Evolutionary conservation across 2,797 vertebrate genomes (phyloP), one percentile per base, ranked within the genome.

Genomic region (Dicrostonyx torquatus): DNA sequence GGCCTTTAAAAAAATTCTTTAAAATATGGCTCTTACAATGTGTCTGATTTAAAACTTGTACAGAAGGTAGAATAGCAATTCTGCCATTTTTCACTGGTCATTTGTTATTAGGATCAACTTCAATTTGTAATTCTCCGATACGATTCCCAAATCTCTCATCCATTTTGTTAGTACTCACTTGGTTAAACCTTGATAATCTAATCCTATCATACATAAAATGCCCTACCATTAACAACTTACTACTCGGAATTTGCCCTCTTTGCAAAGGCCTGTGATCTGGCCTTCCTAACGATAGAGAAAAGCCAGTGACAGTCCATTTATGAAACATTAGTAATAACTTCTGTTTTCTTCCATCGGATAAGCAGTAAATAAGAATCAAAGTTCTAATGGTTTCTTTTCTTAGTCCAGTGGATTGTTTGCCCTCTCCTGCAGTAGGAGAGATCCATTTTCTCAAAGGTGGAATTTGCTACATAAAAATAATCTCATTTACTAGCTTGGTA

Each of bases 81-180:
- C 34, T 90, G 37, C n/a, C 62, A 83, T 89, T 84, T 94, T 90
- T 84, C 77, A 22, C 43, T 95, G 66, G 73, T 90, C 2, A 2
- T 8, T 29, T 85, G 68, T 91, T 92, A 87, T 89, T 90, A 93
- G 11, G 31, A 43, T 91, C 85, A 90, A 88, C 73, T 95, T 90
- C 77, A 92, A 83, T 82, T 94, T 45, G 40, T 92, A 66, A 86
- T 86, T 90, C 87, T 50, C 78, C 58, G 92, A 55, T 26, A 82
- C 37, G 66, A 86, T 94, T 90, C 86, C 70, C 50, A 94, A 95
- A 87, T 29, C 22, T 66, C 86, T 79, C 50, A 26, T 78, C 70
- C 50, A 31, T 94, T 83, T 93, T 79, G 18, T 73, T 79, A 60
- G 26, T 62, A 85, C 29, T 87, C 73, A 64, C 58, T 95, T 85